Percentiles rank a stretch among this genome's conserved stretches.
These are phyloP conservation scores for Cirrhinus mrigala DNA, from an alignment of 2,797 vertebrate species.

Conservation along the genomic window DNA sequence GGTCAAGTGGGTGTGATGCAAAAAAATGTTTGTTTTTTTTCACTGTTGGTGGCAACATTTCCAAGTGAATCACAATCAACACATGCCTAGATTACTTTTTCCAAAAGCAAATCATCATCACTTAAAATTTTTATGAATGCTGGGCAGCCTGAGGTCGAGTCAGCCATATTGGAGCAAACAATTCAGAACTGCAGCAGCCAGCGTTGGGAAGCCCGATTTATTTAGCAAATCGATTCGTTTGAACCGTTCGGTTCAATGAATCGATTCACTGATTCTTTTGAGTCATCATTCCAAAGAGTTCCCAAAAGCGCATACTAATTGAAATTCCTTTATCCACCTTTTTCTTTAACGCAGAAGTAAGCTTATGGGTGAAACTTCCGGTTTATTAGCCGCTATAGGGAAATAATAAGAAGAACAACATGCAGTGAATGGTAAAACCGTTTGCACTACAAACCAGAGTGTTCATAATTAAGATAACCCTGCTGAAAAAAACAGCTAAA, in stretches of 20 bases:
- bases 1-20: not conserved
- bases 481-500: too few species aligned
- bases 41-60: constrained; percentile 16
- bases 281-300: not conserved
- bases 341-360: too few species aligned
- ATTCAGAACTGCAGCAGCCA: not conserved
- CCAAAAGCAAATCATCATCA: not conserved
- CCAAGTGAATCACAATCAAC: not conserved
- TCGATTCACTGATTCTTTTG: not conserved
- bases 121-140: not conserved
- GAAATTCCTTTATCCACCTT: too few species aligned
- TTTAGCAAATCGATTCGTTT: constrained; percentile 4
- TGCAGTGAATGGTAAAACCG: too few species aligned
- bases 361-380: too few species aligned
- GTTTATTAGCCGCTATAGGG: too few species aligned
- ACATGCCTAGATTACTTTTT: not conserved
- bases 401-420: too few species aligned
- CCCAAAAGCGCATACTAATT: not conserved
- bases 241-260: not conserved
- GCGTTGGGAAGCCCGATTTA: not conserved
- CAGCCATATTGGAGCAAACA: constrained; percentile 64
- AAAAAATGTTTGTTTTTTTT: not conserved
- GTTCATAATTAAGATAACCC: too few species aligned
- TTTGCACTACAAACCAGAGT: too few species aligned
- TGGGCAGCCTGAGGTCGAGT: constrained; percentile 46